These are phyloP conservation scores for Rhimphoctona megacephalus DNA, from an alignment of 2,888 invertebrate species.

Conservation along the genomic window DNA sequence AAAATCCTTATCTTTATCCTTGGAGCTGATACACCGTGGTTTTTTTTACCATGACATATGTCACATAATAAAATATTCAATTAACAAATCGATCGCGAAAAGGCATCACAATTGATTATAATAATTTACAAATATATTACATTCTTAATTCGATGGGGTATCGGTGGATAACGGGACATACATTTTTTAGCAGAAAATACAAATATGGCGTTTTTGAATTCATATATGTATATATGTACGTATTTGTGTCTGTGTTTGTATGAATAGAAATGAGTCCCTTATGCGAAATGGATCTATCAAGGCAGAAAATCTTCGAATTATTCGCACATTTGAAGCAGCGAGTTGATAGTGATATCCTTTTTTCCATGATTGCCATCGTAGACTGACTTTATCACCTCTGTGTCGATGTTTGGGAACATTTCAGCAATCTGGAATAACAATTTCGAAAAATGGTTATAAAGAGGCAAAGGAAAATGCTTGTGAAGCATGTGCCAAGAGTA, in stretches of 20 bases:
- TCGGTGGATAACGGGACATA: slow-evolving; percentile 32
- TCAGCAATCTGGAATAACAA: slow-evolving; percentile 91
- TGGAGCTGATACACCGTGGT: slow-evolving; percentile 40
- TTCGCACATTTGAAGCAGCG: slow-evolving; percentile 94
- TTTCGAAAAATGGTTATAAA: neutral
- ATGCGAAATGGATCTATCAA: slow-evolving; percentile 30
- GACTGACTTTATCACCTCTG: slow-evolving; percentile 96
- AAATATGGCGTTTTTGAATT: slow-evolving; percentile 72
- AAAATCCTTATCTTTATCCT: slow-evolving; percentile 61
- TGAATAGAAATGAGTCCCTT: slow-evolving; percentile 55
- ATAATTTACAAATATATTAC: slow-evolving; percentile 81
- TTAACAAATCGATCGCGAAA: slow-evolving; percentile 42
- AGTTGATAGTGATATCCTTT: slow-evolving; percentile 96
- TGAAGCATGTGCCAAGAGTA: neutral
- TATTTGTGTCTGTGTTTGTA: slow-evolving; percentile 32
- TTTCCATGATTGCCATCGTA: slow-evolving; percentile 95
- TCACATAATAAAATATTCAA: slow-evolving; percentile 17
- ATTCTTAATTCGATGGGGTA: slow-evolving; percentile 67
- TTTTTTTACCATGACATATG: slow-evolving; percentile 36
- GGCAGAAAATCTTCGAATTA: slow-evolving; percentile 81
- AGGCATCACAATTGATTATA: slow-evolving; percentile 67
- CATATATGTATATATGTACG: slow-evolving; percentile 34
- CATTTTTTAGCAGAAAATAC: slow-evolving; percentile 78
- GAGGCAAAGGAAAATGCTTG: neutral
- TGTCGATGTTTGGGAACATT: slow-evolving; percentile 98